Base-by-base conservation (phyloP, 2,113 vertebrate genomes). In the Acinonyx jubatus region DNA sequence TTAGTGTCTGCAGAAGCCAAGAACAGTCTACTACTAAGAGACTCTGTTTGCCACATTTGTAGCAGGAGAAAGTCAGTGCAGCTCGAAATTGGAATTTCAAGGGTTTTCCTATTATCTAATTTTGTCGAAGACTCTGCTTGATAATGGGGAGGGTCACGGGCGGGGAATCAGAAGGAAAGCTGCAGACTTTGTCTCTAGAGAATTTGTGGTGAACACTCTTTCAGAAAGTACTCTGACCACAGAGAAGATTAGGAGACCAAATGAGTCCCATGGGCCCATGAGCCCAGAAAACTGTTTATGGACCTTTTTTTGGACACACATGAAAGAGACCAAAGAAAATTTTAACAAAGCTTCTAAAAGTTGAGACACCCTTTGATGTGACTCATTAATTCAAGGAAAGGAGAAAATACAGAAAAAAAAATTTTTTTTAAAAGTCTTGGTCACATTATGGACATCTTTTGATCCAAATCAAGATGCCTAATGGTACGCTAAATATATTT, bases 241-340 rank as follows among this genome's bases (percentile, higher is more conserved):
- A 98, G 97, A 98, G 96, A 97, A 97, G 97, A 98, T 97, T 96
- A 98, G 96, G 97, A 96, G 97, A 96, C 96, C 97, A 96, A 92
- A 98, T 96, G 97, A 97, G 90, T 98, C 97, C 98, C 94, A 89
- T 86, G 97, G 87, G 98, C 95, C 95, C 98, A 82, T 0, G 0
- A 96, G 80, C 95, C 96, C 68, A 97, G 96, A 98, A 97, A 98
- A 98, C 91, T 97, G 85, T 52, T 98, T 98, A 94, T 98, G 98
- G 98, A 98, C 97, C 95, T 98, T 98, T 95, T 98, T 98, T 98
- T 98, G 98, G 98, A 98, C 91, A 94, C 92, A 99, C 98, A 98
- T 99, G 96, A 99, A 99, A 99, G 98, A 96, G 96, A 25, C 90
- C 96, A 97, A 98, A 97, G 96, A 92, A 98, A 98, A 27, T 89